These are phyloP conservation scores for Volucella bombylans DNA, from an alignment of 2,888 invertebrate species.

Conservation along the genomic window DNA sequence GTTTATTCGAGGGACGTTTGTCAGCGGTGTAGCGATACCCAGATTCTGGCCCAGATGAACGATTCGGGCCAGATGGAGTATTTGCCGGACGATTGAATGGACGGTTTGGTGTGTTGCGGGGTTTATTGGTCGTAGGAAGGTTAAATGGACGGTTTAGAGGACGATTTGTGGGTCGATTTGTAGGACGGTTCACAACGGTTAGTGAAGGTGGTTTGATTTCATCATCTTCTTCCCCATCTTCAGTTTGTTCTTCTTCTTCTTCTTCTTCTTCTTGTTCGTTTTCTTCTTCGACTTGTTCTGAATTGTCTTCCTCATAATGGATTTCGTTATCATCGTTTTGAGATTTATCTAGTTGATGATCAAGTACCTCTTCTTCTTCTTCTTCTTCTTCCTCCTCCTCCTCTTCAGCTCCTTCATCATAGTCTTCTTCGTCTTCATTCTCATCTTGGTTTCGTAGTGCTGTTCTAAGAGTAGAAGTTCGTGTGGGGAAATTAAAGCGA, in stretches of 20 bases:
- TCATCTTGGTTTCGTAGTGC: slow-evolving; percentile 34
- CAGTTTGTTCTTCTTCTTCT: slow-evolving; percentile 46
- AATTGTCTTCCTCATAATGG: slow-evolving; percentile 62
- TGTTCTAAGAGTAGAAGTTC: slow-evolving; percentile 25
- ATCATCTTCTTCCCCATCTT: slow-evolving; percentile 31
- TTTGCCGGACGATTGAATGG: slow-evolving; percentile 57
- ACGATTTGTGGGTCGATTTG: slow-evolving; percentile 56
- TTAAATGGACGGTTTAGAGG: slow-evolving; percentile 74
- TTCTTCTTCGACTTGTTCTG: slow-evolving; percentile 61
- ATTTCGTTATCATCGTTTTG: slow-evolving; percentile 46
- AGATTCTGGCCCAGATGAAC: slow-evolving; percentile 45
- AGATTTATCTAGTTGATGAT: no score
- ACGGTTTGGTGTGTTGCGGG: slow-evolving; percentile 55
- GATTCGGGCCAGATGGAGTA: slow-evolving; percentile 35
- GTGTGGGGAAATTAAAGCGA: slow-evolving; percentile 75
- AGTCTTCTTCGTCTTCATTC: slow-evolving; percentile 71
- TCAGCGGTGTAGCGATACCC: slow-evolving; percentile 75
- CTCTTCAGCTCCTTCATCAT: slow-evolving; percentile 70
- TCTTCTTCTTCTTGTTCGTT: slow-evolving; percentile 61
- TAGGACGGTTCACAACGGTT: background rate
- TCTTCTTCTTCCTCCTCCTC: slow-evolving; percentile 67
- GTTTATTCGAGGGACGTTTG: slow-evolving; percentile 75
- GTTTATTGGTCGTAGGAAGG: slow-evolving; percentile 62
- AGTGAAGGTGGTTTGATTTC: slow-evolving; percentile 1
- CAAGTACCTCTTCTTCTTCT: slow-evolving; percentile 33